Evolutionary conservation across 2,888 invertebrate species (phyloP), one percentile per base, ranked within the genome.

Genomic region (Erebia ligea): DNA sequence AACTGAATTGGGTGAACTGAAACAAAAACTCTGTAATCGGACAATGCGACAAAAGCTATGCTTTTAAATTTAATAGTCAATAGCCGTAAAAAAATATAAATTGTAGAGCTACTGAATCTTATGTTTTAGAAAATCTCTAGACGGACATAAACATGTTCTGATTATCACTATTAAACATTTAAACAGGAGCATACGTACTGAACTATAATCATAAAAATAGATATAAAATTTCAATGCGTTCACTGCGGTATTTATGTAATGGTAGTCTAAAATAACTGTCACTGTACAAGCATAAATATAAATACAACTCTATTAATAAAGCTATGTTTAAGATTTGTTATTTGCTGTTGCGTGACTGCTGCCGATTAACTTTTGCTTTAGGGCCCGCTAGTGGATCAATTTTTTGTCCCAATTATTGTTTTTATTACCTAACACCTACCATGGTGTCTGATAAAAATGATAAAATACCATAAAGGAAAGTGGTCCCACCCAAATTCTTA

Each of bases 401-500:
- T 58, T 57, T 68, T 73, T 64, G 56, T 56, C 64, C 52, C 48
- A 70, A 69, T 68, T 56, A 58, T 61, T 21, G 17, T 54, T 42
- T 67, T 72, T 62, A 66, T 67, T 72, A 71, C 48, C 54, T 66
- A 69, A 64, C 67, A 70, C 66, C 73, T 73, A 68, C 72, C 56
- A 62, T 70, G 61, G 73, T 73, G 73, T 76, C 77, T 73, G 73
- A 73, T 75, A 76, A 73, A 76, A 76, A 76, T 73, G 73, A 73
- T 75, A 76, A 73, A 76, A 76, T 69, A 78, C 75, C 70, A 69
- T 68, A 77, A 80, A 80, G 73, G 77, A 82, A 82, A 82, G 80
- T 79, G 77, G 78, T 77, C 77, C 78, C 76, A 74, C 64, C 56
- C 50, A 68, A 70, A 67, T 48, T 56, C 21, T 79, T 83, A 81